phyloP scores from a whole-genome alignment of 2,113 vertebrate genomes.

The Syngnathus scovelli region DNA sequence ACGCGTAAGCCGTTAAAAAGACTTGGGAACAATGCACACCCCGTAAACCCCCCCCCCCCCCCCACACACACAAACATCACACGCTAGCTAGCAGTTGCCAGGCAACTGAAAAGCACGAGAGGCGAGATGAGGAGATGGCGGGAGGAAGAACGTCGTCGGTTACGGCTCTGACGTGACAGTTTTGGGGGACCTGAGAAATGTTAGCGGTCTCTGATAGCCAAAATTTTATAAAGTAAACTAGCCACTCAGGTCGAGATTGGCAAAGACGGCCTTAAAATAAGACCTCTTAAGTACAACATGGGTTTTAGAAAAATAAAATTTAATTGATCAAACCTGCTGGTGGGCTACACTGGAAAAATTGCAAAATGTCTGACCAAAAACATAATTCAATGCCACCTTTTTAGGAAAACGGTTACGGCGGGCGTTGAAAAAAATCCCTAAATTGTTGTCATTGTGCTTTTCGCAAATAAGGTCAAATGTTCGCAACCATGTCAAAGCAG shows the following conservation, averaged over 20 bases:
- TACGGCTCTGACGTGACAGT: neutral
- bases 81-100: slow-evolving; percentile 55
- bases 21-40: slow-evolving; percentile 37
- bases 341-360: too few relatives aligned
- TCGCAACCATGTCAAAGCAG: too few relatives aligned
- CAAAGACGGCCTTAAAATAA: neutral
- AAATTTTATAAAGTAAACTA: neutral
- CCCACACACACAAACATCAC: slow-evolving; percentile 29
- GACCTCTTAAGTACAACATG: too few relatives aligned
- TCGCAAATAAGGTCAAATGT: too few relatives aligned
- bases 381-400: too few relatives aligned
- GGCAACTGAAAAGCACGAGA: slow-evolving; percentile 63
- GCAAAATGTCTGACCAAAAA: too few relatives aligned
- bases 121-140: slow-evolving; percentile 17
- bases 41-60: slow-evolving; percentile 11
- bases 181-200: neutral
- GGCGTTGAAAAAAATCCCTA: too few relatives aligned
- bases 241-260: neutral
- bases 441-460: too few relatives aligned
- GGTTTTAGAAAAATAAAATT: too few relatives aligned
- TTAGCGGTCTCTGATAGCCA: neutral
- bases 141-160: neutral
- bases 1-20: slow-evolving; percentile 1
- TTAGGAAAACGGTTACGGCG: too few relatives aligned
- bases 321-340: too few relatives aligned